phyloP scores from a whole-genome alignment of 2,113 vertebrate genomes.

The Hydropotes inermis region DNA sequence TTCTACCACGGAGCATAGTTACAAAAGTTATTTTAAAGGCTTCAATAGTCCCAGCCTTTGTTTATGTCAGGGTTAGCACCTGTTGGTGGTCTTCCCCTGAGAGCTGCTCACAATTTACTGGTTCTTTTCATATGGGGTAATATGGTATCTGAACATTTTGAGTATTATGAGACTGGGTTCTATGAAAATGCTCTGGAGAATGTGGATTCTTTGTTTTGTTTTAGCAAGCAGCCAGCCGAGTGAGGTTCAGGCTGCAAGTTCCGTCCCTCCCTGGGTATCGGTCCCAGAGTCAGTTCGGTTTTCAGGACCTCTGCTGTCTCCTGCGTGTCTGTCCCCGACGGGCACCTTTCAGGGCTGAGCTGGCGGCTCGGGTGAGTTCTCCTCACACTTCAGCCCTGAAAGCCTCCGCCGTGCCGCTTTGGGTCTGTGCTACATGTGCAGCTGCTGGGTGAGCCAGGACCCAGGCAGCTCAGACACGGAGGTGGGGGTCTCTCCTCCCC shows the following conservation, averaged over 20 bases:
- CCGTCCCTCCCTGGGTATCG: background rate
- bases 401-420: background rate
- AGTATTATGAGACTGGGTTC: background rate
- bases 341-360: background rate
- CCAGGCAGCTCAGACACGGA: background rate
- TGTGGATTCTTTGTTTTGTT: background rate
- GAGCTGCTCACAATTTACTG: background rate
- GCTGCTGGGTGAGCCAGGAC: background rate
- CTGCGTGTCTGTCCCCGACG: background rate
- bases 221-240: background rate
- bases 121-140: background rate
- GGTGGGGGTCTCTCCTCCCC: background rate
- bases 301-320: background rate
- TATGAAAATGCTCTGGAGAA: background rate
- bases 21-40: background rate
- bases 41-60: background rate
- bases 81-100: background rate
- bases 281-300: accelerated
- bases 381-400: background rate
- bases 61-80: background rate
- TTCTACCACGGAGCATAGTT: background rate
- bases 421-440: background rate
- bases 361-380: background rate
- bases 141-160: background rate
- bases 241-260: background rate